phyloP scores from a whole-genome alignment of 1,140 invertebrate species.

The Protaetia brevitarsis region DNA sequence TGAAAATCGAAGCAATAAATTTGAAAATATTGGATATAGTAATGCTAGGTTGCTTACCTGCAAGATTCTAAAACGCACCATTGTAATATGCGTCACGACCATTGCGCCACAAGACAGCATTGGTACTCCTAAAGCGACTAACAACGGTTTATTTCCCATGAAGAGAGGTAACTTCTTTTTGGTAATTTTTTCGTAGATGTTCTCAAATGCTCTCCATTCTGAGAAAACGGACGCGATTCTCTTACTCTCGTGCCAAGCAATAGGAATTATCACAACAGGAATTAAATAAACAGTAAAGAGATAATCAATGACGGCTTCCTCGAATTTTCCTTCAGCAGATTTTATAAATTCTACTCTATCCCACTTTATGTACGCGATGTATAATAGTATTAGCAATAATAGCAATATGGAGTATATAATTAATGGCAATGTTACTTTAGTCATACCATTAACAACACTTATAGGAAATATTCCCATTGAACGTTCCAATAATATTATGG shows the following conservation, averaged over 20 bases:
- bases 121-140: constrained; percentile 49
- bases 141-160: constrained; percentile 40
- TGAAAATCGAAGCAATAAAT: too few relatives aligned
- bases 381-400: constrained; percentile 51
- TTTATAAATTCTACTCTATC: constrained; percentile 57
- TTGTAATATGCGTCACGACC: constrained; percentile 61
- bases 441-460: constrained; percentile 49
- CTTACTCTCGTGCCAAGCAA: constrained; percentile 61
- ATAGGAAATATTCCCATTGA: constrained; percentile 60
- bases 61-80: constrained; percentile 60
- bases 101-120: constrained; percentile 59
- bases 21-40: too few relatives aligned
- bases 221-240: constrained; percentile 60
- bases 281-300: constrained; percentile 64
- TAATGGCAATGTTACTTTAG: constrained; percentile 51
- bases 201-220: constrained; percentile 58
- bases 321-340: constrained; percentile 62
- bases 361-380: constrained; percentile 58
- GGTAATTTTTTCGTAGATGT: constrained; percentile 39
- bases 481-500: constrained; percentile 56
- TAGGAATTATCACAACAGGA: constrained; percentile 58
- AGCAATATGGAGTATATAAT: constrained; percentile 57
- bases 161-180: constrained; percentile 36
- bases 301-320: constrained; percentile 67
- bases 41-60: too few relatives aligned